A percentile compares a stretch with the other conserved stretches of the same genome.
Conservation (phyloP, 2,797 vertebrate species). For the Cuculus canorus region DNA sequence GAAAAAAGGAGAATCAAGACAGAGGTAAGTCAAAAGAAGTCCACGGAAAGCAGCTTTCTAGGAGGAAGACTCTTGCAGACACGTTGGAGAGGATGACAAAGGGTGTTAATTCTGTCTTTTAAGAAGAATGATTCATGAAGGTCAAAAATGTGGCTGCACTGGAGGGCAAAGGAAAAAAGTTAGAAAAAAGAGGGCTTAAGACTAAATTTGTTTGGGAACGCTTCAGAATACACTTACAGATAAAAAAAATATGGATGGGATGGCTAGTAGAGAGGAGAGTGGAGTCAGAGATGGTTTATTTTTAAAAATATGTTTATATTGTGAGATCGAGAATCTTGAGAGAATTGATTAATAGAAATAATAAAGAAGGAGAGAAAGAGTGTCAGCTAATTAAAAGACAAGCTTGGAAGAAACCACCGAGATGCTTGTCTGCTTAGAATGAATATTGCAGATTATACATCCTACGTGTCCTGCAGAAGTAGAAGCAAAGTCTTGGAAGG, state of each 20-base stretch:
- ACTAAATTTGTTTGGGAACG: neutral
- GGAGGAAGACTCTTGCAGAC: neutral
- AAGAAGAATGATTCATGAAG: neutral
- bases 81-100: neutral
- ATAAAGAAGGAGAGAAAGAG: neutral
- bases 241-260: neutral
- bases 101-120: neutral
- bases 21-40: neutral
- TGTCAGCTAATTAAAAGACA: neutral
- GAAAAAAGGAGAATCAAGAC: neutral
- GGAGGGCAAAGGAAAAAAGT: neutral
- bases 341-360: neutral
- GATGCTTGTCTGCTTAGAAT: neutral
- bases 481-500: neutral
- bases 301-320: neutral
- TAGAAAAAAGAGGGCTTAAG: neutral
- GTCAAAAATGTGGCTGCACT: neutral
- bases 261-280: neutral
- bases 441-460: neutral
- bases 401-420: neutral
- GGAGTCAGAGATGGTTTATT: neutral
- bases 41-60: neutral
- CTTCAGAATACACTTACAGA: neutral
- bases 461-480: neutral
- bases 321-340: neutral